These are phyloP conservation scores for Ctenoplectra terminalis DNA, from an alignment of 1,140 invertebrate species.

Conservation along the genomic window DNA sequence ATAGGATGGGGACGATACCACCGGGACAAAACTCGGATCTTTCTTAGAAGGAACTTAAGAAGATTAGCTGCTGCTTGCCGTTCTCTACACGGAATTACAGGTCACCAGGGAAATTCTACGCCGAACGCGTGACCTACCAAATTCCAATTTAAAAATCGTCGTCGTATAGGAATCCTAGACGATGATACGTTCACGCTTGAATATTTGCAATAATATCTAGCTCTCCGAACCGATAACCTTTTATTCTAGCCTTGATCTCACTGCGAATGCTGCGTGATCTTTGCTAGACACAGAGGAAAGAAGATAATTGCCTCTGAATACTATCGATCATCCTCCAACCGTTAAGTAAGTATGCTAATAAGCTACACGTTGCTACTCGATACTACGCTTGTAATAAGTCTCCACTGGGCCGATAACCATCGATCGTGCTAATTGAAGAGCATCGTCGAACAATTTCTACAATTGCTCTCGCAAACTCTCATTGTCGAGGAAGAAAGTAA, in stretches of 20 bases:
- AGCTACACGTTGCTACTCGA: slow-evolving; percentile 33
- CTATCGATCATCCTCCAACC: slow-evolving; percentile 42
- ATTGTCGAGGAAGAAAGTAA: background rate
- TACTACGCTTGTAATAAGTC: slow-evolving; percentile 33
- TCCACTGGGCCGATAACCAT: slow-evolving; percentile 22
- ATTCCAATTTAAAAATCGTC: no score
- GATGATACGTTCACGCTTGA: background rate
- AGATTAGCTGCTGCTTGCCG: slow-evolving; percentile 45
- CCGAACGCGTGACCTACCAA: background rate
- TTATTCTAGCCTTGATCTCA: slow-evolving; percentile 27
- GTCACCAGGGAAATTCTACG: background rate
- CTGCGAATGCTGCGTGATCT: background rate
- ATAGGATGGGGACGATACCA: slow-evolving; percentile 41
- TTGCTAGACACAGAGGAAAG: background rate
- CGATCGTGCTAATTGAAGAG: slow-evolving; percentile 44
- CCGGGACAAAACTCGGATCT: slow-evolving; percentile 2
- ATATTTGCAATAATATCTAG: slow-evolving; percentile 2
- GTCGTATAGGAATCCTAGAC: no score
- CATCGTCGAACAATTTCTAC: slow-evolving; percentile 27
- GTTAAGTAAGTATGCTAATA: slow-evolving; percentile 55
- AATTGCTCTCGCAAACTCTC: background rate
- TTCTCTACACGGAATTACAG: slow-evolving; percentile 1
- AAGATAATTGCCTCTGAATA: slow-evolving; percentile 53
- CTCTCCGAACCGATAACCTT: slow-evolving; percentile 20
- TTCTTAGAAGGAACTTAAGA: slow-evolving; percentile 59